Conservation (phyloP, 2,113 vertebrate genomes). For the Ursus arctos region DNA sequence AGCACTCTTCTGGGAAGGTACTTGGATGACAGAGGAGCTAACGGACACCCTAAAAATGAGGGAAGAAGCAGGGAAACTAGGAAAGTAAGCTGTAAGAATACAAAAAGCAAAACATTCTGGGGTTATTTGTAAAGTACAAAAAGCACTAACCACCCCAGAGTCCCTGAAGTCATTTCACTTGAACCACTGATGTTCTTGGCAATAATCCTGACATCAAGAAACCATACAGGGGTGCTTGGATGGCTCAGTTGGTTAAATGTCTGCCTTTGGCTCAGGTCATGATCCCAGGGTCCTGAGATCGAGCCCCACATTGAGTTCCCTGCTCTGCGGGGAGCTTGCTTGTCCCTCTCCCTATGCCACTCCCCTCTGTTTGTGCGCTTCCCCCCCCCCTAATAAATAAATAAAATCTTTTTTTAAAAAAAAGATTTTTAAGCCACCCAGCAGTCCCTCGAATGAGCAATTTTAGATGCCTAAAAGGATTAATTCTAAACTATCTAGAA, state of each 20-base stretch:
- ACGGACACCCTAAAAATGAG: background rate
- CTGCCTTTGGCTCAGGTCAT: background rate
- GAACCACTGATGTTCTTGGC: background rate
- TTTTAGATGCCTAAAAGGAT: background rate
- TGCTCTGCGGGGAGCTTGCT: background rate
- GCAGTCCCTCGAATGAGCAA: background rate
- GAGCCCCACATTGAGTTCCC: background rate
- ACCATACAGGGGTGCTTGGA: background rate
- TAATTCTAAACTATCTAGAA: slow-evolving; percentile 31
- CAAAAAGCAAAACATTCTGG: slow-evolving; percentile 22
- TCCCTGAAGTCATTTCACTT: background rate
- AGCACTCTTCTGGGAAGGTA: background rate
- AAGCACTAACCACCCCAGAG: background rate
- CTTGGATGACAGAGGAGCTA: background rate
- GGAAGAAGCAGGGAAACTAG: background rate
- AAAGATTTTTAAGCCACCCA: background rate
- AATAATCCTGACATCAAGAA: slow-evolving; percentile 28
- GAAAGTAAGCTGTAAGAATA: background rate
- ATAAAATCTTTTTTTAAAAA: background rate
- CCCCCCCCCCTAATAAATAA: background rate
- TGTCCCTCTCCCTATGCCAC: background rate
- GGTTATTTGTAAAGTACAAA: background rate
- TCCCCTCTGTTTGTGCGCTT: background rate
- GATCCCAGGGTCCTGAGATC: background rate
- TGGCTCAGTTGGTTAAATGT: background rate